Base-by-base conservation (phyloP, 2,888 invertebrate species). In the Tetragnatha montana region DNA sequence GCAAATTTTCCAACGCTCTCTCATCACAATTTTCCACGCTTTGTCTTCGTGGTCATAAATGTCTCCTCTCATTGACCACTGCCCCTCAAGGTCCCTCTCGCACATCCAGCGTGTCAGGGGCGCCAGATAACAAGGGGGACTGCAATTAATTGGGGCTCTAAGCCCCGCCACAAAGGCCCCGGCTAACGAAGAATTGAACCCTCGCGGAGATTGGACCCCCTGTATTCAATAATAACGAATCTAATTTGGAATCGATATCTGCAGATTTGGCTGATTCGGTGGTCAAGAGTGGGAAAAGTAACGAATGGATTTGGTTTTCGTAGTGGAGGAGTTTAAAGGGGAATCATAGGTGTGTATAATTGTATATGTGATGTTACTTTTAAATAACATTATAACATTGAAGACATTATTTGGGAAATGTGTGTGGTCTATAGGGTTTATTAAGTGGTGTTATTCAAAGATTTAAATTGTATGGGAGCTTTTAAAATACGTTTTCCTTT, bases 101-200 rank as follows among this genome's bases (percentile, higher is more conserved):
- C 71, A 8, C 8, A 6, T 21, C 50, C 70, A 0, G 19, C n/a
- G n/a, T 19, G 21, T 49, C 75, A 8, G 8, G 17, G 22, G 47
- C 50, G 80, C 60, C 79, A 80, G 70, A 87, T 87, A 87, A 82
- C 87, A 76, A 76, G 81, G 19, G 76, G 70, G 35, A 14, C n/a
- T 19, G 60, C 80, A 73, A 80, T 86, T 86, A 86, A 86, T 86
- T 86, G 80, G 73, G 14, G 50, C 69, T 49, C 14, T 60, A 82
- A 82, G 74, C 21, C 35, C 75, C 12, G 47, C 17, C 21, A 47
- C 85, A 81, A 68, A 60, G 49, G 71, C 70, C 19, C 76, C 17
- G 50, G 76, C 81, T 82, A 73, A 74, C 73, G 78, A 78, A 78
- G 85, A 85, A 85, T 85, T 85, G 69, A 60, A 22, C 51, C 69